These are phyloP conservation scores for Oriolus oriolus DNA, from an alignment of 2,113 vertebrate genomes.

Conservation along the genomic window DNA sequence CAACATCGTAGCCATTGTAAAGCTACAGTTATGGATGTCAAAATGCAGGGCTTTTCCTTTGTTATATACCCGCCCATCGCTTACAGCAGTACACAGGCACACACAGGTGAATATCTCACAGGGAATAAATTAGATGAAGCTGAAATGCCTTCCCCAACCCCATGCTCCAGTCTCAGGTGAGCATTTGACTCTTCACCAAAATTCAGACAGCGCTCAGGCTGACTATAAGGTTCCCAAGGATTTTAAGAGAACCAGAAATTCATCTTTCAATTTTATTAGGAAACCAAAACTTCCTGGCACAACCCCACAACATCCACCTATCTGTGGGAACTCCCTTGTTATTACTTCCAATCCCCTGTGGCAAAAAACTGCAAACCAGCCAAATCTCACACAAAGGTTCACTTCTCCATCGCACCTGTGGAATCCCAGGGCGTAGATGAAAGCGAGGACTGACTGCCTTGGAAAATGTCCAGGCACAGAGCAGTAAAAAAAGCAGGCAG, in stretches of 20 bases:
- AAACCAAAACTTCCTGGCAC: constrained; percentile 37
- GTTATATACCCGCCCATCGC: background rate
- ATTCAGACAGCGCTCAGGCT: background rate
- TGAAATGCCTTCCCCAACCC: background rate
- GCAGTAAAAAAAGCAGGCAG: background rate
- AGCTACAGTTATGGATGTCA: background rate
- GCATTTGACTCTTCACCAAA: background rate
- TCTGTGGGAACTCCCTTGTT: constrained; percentile 51
- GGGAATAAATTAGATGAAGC: background rate
- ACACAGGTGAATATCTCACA: background rate
- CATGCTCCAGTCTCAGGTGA: background rate
- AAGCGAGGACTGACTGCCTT: background rate
- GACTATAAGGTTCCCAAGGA: background rate
- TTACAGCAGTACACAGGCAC: background rate
- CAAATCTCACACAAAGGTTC: constrained; percentile 40
- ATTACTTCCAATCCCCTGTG: constrained; percentile 28
- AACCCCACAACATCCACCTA: background rate
- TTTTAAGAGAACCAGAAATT: background rate
- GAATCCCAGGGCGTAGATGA: background rate
- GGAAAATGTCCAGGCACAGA: background rate
- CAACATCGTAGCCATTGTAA: background rate
- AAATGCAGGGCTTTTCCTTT: background rate
- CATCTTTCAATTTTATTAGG: background rate
- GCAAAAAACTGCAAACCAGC: constrained; percentile 10
- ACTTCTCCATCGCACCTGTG: constrained; percentile 13